Evolutionary conservation across 2,113 vertebrate genomes (phyloP), one percentile per base, ranked within the genome.

Genomic region (Clinocottus analis): DNA sequence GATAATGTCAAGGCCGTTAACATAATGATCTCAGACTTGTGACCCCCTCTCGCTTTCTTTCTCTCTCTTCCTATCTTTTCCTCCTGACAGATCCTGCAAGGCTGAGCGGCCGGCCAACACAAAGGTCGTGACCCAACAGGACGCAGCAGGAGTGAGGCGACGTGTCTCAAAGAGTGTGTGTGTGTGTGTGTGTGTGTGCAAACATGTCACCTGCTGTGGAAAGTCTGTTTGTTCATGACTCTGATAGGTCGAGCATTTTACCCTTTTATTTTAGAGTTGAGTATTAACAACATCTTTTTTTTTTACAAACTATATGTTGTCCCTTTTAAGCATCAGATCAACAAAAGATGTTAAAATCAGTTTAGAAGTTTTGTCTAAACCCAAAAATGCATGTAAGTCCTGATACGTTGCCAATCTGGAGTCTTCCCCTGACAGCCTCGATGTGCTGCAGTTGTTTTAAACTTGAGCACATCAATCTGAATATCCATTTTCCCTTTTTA

Each of bases 111-210:
- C 65, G 35, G 76, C 74, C 74, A 67, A 76, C 81, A 85, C 2
- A 3, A 58, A 88, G 83, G 81, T 77, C 79, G 27, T 1, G 49
- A 84, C 83, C 79, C 72, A 39, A 51, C 75, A 60, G 80, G 74
- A 86, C 79, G 21, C 78, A 27, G 70, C 77, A 33, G 89, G 87
- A 88, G 83, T 84, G 90, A 91, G 86, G 89, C 65, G 35, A 53
- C 19, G 31, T 27, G 73, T 77, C 77, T 72, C 51, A 55, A 55
- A 55, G 23, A 14, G 70, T 69, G 53, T 33, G 65, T 47, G 23
- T 60, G 29, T 74, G 61, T 27, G n/a, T n/a, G n/a, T n/a, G n/a
- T n/a, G n/a, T n/a, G n/a, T n/a, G n/a, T n/a, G 27, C 9, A 61
- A 68, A 67, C 27, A 53, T 59, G 47, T 56, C 62, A 11, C 72